phyloP scores from a whole-genome alignment of 2,113 vertebrate genomes.

The Aplodontia rufa region DNA sequence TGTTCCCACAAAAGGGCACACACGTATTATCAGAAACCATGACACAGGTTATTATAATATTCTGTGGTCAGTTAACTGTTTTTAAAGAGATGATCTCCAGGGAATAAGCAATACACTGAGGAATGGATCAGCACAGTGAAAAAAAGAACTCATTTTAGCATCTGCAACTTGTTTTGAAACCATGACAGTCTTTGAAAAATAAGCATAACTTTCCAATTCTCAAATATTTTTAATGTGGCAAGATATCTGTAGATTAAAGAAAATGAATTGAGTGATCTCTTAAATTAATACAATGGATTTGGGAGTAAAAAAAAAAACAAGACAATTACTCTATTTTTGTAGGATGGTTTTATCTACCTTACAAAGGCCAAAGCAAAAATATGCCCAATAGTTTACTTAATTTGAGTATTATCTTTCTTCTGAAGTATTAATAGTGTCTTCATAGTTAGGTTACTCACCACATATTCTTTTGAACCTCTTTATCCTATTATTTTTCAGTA shows the following conservation, averaged over 20 bases:
- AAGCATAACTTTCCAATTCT: background rate
- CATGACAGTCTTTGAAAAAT: background rate
- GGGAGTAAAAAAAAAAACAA: background rate
- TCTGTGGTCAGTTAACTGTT: background rate
- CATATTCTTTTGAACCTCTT: background rate
- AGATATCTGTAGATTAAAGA: background rate
- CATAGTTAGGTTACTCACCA: background rate
- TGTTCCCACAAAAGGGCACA: background rate
- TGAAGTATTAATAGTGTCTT: slow-evolving; percentile 31
- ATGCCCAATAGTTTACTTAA: background rate
- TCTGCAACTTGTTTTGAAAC: background rate
- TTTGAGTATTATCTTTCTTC: background rate
- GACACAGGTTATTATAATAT: background rate
- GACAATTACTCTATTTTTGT: background rate
- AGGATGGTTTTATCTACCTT: background rate
- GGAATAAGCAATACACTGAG: background rate
- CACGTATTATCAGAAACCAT: background rate
- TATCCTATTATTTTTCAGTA: background rate
- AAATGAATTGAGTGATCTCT: background rate
- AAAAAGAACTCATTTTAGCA: background rate
- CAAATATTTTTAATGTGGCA: background rate
- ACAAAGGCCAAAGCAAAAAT: background rate
- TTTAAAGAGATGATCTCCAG: background rate
- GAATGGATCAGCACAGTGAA: background rate
- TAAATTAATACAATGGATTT: background rate